phyloP scores from a whole-genome alignment of 2,888 invertebrate species.

The Pammene fasciana region DNA sequence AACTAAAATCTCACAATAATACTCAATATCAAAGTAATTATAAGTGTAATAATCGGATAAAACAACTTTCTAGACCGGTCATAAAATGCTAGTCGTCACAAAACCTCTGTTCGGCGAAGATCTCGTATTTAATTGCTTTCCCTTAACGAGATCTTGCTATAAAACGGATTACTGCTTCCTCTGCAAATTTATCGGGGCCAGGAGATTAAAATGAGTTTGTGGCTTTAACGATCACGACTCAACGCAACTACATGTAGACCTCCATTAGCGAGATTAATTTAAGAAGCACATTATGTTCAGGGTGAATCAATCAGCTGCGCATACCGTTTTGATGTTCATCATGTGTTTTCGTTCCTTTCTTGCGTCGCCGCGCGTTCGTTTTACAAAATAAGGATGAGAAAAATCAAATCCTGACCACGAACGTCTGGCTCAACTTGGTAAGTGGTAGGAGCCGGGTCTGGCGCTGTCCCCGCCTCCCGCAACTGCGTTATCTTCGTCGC shows the following conservation, averaged over 20 bases:
- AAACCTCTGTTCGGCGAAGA: conserved; percentile 55
- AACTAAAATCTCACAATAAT: no score
- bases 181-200: conserved; percentile 52
- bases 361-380: conserved; percentile 85
- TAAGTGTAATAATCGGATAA: conserved; percentile 1
- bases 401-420: conserved; percentile 99
- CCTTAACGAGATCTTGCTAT: conserved; percentile 56
- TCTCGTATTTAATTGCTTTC: conserved; percentile 56
- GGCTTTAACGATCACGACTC: conserved; percentile 47
- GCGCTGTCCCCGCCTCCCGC: conserved; percentile 73
- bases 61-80: conserved; percentile 32
- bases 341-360: conserved; percentile 80
- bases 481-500: conserved; percentile 46
- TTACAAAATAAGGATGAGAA: conserved; percentile 95
- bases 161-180: conserved; percentile 54
- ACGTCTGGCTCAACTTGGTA: conserved; percentile 99
- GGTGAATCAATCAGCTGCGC: conserved; percentile 34
- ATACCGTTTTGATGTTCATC: conserved; percentile 65
- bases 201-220: conserved; percentile 57
- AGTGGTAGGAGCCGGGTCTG: conserved; percentile 86
- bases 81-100: conserved; percentile 48
- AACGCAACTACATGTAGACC: conserved; percentile 35
- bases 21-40: no score
- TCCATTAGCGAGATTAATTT: conserved; percentile 39
- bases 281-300: conserved; percentile 32